A percentile compares a stretch with the other conserved stretches of the same genome.
Evolutionary conservation across 2,113 vertebrate species (phyloP).

Genomic region (Corydoras sp.): DNA sequence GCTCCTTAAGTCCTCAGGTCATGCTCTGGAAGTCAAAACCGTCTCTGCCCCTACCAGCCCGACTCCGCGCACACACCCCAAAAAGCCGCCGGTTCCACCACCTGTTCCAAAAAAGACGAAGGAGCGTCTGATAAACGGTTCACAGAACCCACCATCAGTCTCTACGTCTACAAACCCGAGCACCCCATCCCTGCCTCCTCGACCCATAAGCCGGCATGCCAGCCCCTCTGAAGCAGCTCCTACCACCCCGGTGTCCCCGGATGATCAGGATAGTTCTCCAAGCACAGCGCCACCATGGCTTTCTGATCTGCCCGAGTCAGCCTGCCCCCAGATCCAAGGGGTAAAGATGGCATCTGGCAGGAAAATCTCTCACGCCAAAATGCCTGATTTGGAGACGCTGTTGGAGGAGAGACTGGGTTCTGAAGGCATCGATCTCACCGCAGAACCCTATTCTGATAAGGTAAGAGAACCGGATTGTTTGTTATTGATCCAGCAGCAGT

Average conservation of each 20-base stretch:
- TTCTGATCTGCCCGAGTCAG: conserved; percentile 67
- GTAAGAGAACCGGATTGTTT: conserved; percentile 48
- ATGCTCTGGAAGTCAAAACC: conserved; percentile 30
- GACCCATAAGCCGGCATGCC: conserved; percentile 60
- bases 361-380: conserved; percentile 77
- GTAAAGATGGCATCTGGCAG: conserved; percentile 74
- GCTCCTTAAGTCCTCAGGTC: conserved; percentile 43
- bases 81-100: conserved; percentile 82
- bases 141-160: conserved; percentile 63
- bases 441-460: conserved; percentile 97
- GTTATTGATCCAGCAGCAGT: neutral
- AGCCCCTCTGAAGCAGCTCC: conserved; percentile 59
- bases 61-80: conserved; percentile 67
- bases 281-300: conserved; percentile 78
- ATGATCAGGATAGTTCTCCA: conserved; percentile 60
- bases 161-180: conserved; percentile 58
- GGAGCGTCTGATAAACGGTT: conserved; percentile 84
- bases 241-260: conserved; percentile 52
- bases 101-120: conserved; percentile 93
- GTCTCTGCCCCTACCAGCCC: conserved; percentile 53
- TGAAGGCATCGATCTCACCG: conserved; percentile 90
- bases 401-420: conserved; percentile 79
- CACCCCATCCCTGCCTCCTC: conserved; percentile 69
- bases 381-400: conserved; percentile 75
- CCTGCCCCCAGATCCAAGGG: conserved; percentile 74